Evolutionary conservation across 2,888 invertebrate genomes (phyloP).

Genomic region (Dolichomitus sp.): DNA sequence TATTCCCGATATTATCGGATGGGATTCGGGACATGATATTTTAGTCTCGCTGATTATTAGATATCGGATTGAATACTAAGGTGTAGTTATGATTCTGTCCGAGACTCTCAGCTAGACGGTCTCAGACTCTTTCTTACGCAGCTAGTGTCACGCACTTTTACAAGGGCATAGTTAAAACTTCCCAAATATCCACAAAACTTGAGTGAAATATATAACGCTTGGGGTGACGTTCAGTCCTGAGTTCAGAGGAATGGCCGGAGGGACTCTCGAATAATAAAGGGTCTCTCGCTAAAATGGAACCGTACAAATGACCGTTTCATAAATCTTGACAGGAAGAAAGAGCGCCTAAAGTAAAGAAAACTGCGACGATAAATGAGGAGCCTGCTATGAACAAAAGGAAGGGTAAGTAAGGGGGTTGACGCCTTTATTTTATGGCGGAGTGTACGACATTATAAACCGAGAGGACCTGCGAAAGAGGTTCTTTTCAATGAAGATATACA

Average conservation of each 20-base stretch:
- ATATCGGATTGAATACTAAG: too few relatives aligned
- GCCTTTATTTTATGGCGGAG: slow-evolving; percentile 77
- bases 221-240: slow-evolving; percentile 38
- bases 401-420: slow-evolving; percentile 67
- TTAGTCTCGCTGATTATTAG: too few relatives aligned
- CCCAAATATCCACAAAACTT: slow-evolving; percentile 68
- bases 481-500: slow-evolving; percentile 29
- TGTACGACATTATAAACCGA: slow-evolving; percentile 79
- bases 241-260: slow-evolving; percentile 16
- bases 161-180: slow-evolving; percentile 15
- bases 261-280: slow-evolving; percentile 32
- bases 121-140: not conserved
- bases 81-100: too few relatives aligned
- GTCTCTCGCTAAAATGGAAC: slow-evolving; percentile 79
- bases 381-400: slow-evolving; percentile 21
- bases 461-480: slow-evolving; percentile 57
- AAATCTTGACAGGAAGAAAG: slow-evolving; percentile 79
- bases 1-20: too few relatives aligned
- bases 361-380: slow-evolving; percentile 80
- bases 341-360: slow-evolving; percentile 77
- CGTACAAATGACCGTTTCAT: slow-evolving; percentile 82
- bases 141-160: not conserved
- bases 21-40: too few relatives aligned
- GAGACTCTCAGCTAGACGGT: too few relatives aligned
- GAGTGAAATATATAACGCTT: slow-evolving; percentile 70